These are phyloP conservation scores for Cartodere bifasciata DNA, from an alignment of 2,888 invertebrate genomes.

Conservation along the genomic window DNA sequence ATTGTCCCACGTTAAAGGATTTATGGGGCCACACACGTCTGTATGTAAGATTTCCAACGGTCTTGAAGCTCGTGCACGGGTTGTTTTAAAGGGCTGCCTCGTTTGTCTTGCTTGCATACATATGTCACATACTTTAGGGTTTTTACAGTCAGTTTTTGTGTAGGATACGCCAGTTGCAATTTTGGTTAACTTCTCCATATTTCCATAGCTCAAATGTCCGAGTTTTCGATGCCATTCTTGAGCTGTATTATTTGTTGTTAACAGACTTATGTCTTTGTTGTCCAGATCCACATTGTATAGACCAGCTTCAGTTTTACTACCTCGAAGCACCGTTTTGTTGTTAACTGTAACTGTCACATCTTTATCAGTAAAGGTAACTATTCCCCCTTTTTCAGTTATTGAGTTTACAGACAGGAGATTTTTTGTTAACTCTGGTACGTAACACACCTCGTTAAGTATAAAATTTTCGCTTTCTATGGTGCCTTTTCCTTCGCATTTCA, in stretches of 20 bases:
- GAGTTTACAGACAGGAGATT: slow-evolving; percentile 4
- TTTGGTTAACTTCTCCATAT: slow-evolving; percentile 9
- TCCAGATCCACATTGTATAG: slow-evolving; percentile 6
- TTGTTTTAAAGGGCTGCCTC: slow-evolving; percentile 1
- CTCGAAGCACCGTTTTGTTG: background rate
- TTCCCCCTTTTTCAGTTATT: background rate
- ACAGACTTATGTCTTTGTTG: background rate
- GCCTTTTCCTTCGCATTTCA: slow-evolving; percentile 3
- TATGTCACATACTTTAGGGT: background rate
- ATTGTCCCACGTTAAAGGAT: slow-evolving; percentile 22
- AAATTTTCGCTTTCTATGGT: slow-evolving; percentile 1
- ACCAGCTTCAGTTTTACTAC: slow-evolving; percentile 5
- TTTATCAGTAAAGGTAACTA: background rate
- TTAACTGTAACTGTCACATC: slow-evolving; percentile 3
- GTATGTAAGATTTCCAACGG: slow-evolving; percentile 4
- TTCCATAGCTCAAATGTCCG: slow-evolving; percentile 8
- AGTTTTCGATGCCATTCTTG: slow-evolving; percentile 11
- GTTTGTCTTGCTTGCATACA: slow-evolving; percentile 1
- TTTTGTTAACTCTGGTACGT: slow-evolving; percentile 4
- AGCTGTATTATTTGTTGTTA: background rate
- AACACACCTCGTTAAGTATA: slow-evolving; percentile 2
- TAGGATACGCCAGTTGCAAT: background rate
- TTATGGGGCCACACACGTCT: slow-evolving; percentile 24
- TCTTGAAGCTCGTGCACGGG: background rate
- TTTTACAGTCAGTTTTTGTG: background rate